Percentiles rank a stretch among this genome's conserved stretches.
These are phyloP conservation scores for Sialis lutaria DNA, from an alignment of 2,888 invertebrate species.

Conservation along the genomic window DNA sequence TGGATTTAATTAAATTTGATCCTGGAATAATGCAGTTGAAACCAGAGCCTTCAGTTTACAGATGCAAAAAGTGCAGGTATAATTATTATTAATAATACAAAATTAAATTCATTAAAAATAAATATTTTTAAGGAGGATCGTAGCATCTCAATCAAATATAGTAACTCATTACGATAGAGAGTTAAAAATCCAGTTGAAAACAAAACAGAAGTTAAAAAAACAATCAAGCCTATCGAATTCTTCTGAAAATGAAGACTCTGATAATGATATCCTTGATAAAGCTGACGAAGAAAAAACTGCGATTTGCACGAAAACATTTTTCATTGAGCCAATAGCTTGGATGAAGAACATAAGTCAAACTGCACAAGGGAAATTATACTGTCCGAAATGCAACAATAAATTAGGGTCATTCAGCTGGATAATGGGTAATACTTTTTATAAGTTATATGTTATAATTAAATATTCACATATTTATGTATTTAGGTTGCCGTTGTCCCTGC, in stretches of 20 bases:
- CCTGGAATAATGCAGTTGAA: slow-evolving; percentile 55
- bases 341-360: slow-evolving; percentile 56
- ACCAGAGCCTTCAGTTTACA: slow-evolving; percentile 70
- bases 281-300: slow-evolving; percentile 21
- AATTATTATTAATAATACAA: slow-evolving; percentile 4
- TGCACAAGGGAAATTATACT: slow-evolving; percentile 66
- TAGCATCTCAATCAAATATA: slow-evolving; percentile 67
- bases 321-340: slow-evolving; percentile 82
- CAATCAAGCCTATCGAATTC: slow-evolving; percentile 1
- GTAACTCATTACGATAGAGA: slow-evolving; percentile 47
- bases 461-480: not conserved
- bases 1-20: slow-evolving; percentile 62
- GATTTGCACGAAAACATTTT: slow-evolving; percentile 56
- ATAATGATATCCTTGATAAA: slow-evolving; percentile 24
- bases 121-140: slow-evolving; percentile 34
- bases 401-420: slow-evolving; percentile 85
- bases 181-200: slow-evolving; percentile 23
- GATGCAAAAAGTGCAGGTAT: slow-evolving; percentile 60
- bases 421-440: slow-evolving; percentile 35
- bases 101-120: not conserved
- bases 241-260: slow-evolving; percentile 5
- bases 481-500: slow-evolving; percentile 79
- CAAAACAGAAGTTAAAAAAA: slow-evolving; percentile 23
- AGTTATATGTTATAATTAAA: slow-evolving; percentile 1
- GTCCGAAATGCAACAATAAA: slow-evolving; percentile 72